phyloP scores from a whole-genome alignment of 2,888 invertebrate species.

The Poecilobothrus nobilitatus region DNA sequence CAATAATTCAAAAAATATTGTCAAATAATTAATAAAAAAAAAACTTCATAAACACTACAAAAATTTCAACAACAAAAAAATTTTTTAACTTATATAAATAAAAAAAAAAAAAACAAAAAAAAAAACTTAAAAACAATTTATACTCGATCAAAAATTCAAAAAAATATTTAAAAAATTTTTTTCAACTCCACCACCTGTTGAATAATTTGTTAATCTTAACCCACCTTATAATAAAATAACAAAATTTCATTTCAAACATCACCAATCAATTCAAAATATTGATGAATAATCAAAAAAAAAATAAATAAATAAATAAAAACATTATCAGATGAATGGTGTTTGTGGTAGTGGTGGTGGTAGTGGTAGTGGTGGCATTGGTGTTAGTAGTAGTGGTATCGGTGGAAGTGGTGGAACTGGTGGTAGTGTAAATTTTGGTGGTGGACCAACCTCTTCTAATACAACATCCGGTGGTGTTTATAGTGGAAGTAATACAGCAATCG shows the following conservation, averaged over 20 bases:
- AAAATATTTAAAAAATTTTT: too few relatives aligned
- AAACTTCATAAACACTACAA: background rate
- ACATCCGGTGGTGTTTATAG: conserved; percentile 28
- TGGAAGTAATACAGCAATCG: conserved; percentile 31
- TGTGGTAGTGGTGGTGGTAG: conserved; percentile 12
- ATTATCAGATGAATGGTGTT: conserved; percentile 10
- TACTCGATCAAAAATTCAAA: too few relatives aligned
- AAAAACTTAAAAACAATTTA: too few relatives aligned
- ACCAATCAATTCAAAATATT: too few relatives aligned
- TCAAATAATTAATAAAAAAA: too few relatives aligned
- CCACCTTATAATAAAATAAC: too few relatives aligned
- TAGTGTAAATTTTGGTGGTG: conserved; percentile 14
- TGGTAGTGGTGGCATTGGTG: too few relatives aligned
- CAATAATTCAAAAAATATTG: background rate
- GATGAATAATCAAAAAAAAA: background rate
- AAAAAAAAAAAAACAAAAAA: too few relatives aligned
- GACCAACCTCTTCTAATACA: conserved; percentile 24
- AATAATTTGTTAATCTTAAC: too few relatives aligned
- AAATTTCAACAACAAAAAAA: background rate
- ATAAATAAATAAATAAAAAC: background rate
- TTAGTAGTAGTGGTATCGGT: conserved; percentile 19
- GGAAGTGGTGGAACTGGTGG: conserved; percentile 19
- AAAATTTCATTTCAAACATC: too few relatives aligned
- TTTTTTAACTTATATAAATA: background rate
- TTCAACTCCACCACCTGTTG: too few relatives aligned